Evolutionary conservation across 2,888 invertebrate species (phyloP), one percentile per base, ranked within the genome.

Genomic region (Acanthopleura granulata): DNA sequence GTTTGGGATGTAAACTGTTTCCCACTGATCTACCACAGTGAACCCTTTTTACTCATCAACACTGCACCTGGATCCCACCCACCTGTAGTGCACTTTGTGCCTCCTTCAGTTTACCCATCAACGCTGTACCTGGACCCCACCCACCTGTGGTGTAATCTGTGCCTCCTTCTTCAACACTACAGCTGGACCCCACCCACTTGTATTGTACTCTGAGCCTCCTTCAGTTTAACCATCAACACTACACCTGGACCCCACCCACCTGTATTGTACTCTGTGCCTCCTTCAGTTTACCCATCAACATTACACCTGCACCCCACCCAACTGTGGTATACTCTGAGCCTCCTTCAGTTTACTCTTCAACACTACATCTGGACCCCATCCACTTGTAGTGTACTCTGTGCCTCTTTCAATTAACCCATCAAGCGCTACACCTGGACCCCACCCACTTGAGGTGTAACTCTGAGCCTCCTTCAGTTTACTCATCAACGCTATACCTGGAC

Each of bases 391-490:
- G 87, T 88, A 51, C 85, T 86, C 74, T 88, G 88, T 1, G 89
- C 89, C 74, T 88, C 89, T 74, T 85, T 85, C 22, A 89, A 78
- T 40, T 78, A 87, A 88, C 73, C 87, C 83, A 72, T 86, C 82
- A 14, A 89, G 82, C 6, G 86, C 84, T 18, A 81, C 77, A 40
- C 9, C 40, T 40, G 40, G 40, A 40, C 40, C 50, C 18, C 25
- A 40, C 40, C 40, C 40, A 88, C 88, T 80, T 86, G 83, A 40
- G 89, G 77, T 16, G 87, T 88, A 57, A n/a, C 85, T 86, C 74
- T 88, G 87, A 3, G 89, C 89, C 74, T 89, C 89, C 75, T 85
- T 85, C n/a, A 89, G 79, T 77, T 87, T 88, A 72, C 88, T 83
- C 71, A 86, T 82, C 15, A 89, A 81, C 9, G 86, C 83, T 40